A percentile compares a stretch with the other conserved stretches of the same genome.
Conservation (phyloP, 2,797 vertebrate species). For the Setipinna tenuifilis region DNA sequence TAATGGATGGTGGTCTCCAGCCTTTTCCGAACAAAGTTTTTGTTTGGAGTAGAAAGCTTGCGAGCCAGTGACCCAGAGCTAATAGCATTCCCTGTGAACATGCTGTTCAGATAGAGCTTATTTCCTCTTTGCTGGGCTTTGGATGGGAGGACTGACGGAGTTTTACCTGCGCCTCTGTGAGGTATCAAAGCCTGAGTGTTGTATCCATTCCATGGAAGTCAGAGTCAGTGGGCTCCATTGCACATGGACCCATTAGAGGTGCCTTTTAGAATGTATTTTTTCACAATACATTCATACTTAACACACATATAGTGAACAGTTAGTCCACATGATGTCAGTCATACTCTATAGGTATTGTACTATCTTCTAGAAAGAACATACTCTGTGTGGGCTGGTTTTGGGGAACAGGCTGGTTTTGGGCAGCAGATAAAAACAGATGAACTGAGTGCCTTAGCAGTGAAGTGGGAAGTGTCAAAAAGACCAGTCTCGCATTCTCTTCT, state of each 20-base stretch:
- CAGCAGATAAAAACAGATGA: no score
- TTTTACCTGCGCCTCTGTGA: constrained; percentile 37
- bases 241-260: no score
- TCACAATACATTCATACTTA: not conserved
- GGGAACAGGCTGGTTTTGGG: no score
- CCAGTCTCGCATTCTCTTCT: not conserved
- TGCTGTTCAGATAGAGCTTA: constrained; percentile 53
- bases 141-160: constrained; percentile 47
- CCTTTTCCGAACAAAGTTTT: constrained; percentile 59
- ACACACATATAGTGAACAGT: not conserved
- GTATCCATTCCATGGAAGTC: no score
- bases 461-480: not conserved
- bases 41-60: constrained; percentile 51
- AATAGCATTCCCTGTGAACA: constrained; percentile 56
- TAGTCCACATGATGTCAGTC: no score
- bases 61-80: constrained; percentile 54
- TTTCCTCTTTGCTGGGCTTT: constrained; percentile 46
- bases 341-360: no score
- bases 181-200: constrained; percentile 38
- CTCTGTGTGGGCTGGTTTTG: no score
- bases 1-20: constrained; percentile 56
- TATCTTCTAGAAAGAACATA: no score
- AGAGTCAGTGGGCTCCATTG: no score
- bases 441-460: not conserved
- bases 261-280: no score